Percentiles rank a stretch among this genome's conserved stretches.
Conservation (phyloP, 2,113 vertebrate genomes). For the Copsychus sechellarum region DNA sequence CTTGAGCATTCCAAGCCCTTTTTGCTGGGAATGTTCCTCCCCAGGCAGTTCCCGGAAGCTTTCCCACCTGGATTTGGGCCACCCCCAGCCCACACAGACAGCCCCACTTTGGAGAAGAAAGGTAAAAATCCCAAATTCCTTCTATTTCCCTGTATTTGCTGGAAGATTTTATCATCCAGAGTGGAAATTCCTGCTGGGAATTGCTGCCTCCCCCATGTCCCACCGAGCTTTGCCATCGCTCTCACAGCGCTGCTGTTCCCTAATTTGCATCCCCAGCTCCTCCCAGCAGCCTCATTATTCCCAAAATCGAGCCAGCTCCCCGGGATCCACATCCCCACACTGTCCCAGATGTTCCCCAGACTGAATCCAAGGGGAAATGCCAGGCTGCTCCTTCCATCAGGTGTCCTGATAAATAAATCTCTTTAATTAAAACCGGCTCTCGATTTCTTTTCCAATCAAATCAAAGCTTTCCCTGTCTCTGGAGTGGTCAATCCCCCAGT, state of each 20-base stretch:
- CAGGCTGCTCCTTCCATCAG: not conserved
- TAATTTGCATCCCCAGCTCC: not conserved
- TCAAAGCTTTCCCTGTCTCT: not conserved
- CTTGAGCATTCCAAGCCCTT: not conserved
- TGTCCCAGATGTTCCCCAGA: not conserved
- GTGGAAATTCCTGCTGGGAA: not conserved
- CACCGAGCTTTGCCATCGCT: accelerated
- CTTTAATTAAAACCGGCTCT: not conserved
- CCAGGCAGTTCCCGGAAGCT: not conserved
- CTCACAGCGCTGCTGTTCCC: no score
- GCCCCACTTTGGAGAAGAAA: accelerated
- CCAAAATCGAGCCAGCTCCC: accelerated
- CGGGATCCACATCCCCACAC: accelerated
- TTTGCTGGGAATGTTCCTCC: not conserved
- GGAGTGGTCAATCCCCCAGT: not conserved
- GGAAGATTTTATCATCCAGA: not conserved
- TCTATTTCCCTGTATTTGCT: not conserved
- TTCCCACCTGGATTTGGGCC: not conserved
- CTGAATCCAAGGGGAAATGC: not conserved
- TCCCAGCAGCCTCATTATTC: not conserved
- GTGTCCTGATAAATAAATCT: not conserved
- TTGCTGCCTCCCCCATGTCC: not conserved
- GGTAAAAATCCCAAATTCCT: not conserved
- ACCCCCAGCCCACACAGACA: not conserved
- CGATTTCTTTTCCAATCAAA: not conserved